phyloP scores from a whole-genome alignment of 2,113 vertebrate genomes.

The Thunnus maccoyii region DNA sequence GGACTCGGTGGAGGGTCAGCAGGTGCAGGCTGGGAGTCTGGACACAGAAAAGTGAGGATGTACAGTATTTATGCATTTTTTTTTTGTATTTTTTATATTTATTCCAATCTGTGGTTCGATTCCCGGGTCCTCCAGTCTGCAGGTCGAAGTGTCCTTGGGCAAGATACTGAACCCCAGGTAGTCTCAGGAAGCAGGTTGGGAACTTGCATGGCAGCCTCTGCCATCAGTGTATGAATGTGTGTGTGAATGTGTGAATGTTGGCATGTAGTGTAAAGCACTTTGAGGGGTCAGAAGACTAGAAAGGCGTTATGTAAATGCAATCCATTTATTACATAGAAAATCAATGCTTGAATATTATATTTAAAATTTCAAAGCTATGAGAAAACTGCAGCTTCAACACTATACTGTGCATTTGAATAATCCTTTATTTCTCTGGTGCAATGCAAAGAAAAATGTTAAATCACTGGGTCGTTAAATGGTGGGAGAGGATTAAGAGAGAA shows the following conservation, averaged over 20 bases:
- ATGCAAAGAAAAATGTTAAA: background rate
- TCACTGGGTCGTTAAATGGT: background rate
- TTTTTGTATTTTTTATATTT: background rate
- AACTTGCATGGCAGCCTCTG: too few relatives aligned
- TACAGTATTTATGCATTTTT: background rate
- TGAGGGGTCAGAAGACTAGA: too few relatives aligned
- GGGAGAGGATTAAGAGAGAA: background rate
- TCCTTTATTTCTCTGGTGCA: background rate
- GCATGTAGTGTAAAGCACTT: too few relatives aligned
- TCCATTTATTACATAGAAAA: too few relatives aligned
- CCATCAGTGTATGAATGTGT: too few relatives aligned
- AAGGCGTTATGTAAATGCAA: too few relatives aligned
- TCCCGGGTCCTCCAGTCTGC: too few relatives aligned
- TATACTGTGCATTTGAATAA: constrained; percentile 4
- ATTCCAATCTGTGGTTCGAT: too few relatives aligned
- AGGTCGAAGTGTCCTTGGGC: too few relatives aligned
- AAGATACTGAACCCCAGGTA: too few relatives aligned
- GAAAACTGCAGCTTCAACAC: background rate
- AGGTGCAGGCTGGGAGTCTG: constrained; percentile 53
- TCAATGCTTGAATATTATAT: background rate
- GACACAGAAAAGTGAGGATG: background rate
- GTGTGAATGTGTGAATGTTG: too few relatives aligned
- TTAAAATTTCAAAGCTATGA: background rate
- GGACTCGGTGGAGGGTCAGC: constrained; percentile 34
- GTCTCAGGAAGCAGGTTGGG: too few relatives aligned